phyloP scores from a whole-genome alignment of 2,888 invertebrate genomes.

The Bugula neritina region DNA sequence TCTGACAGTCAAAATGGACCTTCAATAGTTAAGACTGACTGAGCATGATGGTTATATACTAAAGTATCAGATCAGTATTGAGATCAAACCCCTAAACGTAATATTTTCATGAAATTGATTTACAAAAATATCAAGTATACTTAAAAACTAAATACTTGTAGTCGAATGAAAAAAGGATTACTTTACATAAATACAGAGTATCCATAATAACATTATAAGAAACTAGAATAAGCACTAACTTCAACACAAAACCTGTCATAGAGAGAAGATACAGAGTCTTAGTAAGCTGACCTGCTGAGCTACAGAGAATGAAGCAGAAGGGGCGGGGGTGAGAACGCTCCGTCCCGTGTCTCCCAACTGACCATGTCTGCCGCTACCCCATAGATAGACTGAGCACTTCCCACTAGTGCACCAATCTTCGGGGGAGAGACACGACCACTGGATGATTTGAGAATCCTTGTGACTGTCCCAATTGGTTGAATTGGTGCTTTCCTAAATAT shows the following conservation, averaged over 20 bases:
- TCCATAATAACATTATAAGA: too few species aligned
- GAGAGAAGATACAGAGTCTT: too few species aligned
- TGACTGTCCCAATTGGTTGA: conserved; percentile 57
- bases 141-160: too few species aligned
- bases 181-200: too few species aligned
- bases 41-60: too few species aligned
- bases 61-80: too few species aligned
- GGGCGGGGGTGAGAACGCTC: conserved; percentile 39
- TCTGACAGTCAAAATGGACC: background rate
- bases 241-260: too few species aligned
- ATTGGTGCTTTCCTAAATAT: background rate
- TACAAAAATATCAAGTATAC: too few species aligned
- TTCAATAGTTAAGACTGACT: background rate
- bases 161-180: too few species aligned
- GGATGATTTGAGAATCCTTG: conserved; percentile 62
- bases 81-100: too few species aligned
- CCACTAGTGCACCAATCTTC: conserved; percentile 65
- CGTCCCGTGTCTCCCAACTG: conserved; percentile 60
- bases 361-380: conserved; percentile 63
- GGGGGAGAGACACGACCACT: conserved; percentile 61
- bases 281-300: conserved; percentile 53
- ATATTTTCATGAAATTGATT: too few species aligned
- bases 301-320: conserved; percentile 43
- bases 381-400: conserved; percentile 60
- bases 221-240: too few species aligned